Evolutionary conservation across 2,797 vertebrate species (phyloP).

Genomic region (Meda fulgida): DNA sequence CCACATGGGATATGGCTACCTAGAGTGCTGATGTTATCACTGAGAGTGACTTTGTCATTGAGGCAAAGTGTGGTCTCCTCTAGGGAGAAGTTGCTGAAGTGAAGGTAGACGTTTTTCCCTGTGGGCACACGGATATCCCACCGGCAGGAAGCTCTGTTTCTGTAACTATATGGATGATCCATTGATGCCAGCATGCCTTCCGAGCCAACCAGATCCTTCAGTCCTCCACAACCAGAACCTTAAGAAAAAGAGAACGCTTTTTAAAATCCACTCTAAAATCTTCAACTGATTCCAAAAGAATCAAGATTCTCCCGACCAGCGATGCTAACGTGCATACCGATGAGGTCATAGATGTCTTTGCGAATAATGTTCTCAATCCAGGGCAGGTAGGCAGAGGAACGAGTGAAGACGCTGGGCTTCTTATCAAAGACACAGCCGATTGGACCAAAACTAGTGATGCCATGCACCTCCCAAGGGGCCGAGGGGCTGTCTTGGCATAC

Average conservation of each 20-base stretch:
- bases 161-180: conserved; percentile 74
- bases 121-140: conserved; percentile 76
- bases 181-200: conserved; percentile 74
- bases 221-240: conserved; percentile 79
- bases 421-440: conserved; percentile 83
- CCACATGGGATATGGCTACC: conserved; percentile 62
- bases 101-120: conserved; percentile 76
- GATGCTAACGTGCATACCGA: conserved; percentile 65
- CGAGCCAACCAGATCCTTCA: conserved; percentile 70
- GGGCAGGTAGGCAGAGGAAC: conserved; percentile 75
- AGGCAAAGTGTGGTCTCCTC: conserved; percentile 77
- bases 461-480: conserved; percentile 77
- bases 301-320: not conserved
- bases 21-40: conserved; percentile 71
- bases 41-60: conserved; percentile 75
- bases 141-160: conserved; percentile 72
- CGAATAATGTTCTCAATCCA: conserved; percentile 78
- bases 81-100: conserved; percentile 77
- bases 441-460: conserved; percentile 83
- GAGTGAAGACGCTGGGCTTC: conserved; percentile 83
- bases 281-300: not conserved
- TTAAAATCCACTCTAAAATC: not conserved
- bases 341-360: conserved; percentile 75
- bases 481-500: conserved; percentile 74
- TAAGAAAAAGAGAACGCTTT: not conserved